Percentiles rank a stretch among this genome's conserved stretches.
Evolutionary conservation across 2,888 invertebrate genomes (phyloP).

Genomic region (Alloscopus bannaensis): DNA sequence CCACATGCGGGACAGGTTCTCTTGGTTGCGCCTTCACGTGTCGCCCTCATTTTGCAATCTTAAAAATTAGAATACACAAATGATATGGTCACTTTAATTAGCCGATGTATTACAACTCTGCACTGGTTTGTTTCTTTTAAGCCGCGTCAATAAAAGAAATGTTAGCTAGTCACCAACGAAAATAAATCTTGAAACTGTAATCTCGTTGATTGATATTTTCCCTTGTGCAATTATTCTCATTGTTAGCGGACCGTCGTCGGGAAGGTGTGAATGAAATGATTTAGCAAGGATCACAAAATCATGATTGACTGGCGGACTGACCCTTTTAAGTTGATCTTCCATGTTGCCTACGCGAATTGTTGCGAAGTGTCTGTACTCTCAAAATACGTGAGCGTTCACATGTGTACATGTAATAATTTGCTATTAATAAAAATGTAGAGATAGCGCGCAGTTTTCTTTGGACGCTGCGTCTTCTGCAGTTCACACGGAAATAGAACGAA

Average conservation of each 20-base stretch:
- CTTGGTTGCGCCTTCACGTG: constrained; percentile 33
- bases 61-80: constrained; percentile 2
- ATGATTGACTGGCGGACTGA: neutral
- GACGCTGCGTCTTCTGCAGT: constrained; percentile 1
- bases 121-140: neutral
- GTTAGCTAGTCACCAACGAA: neutral
- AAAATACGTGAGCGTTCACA: neutral
- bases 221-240: neutral
- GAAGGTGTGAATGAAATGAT: neutral
- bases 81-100: neutral
- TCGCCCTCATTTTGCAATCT: constrained; percentile 42
- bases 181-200: neutral
- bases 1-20: too few species aligned
- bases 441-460: neutral
- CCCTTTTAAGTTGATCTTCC: constrained; percentile 14
- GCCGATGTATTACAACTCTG: neutral
- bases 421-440: too few species aligned
- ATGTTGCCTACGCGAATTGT: neutral
- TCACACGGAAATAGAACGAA: constrained; percentile 62
- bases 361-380: neutral
- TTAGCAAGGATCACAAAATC: constrained; percentile 9
- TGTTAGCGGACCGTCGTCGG: too few species aligned
- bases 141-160: neutral
- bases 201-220: neutral
- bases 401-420: neutral